These are phyloP conservation scores for Bubalus kerabau DNA, from an alignment of 2,113 vertebrate species.

Conservation along the genomic window DNA sequence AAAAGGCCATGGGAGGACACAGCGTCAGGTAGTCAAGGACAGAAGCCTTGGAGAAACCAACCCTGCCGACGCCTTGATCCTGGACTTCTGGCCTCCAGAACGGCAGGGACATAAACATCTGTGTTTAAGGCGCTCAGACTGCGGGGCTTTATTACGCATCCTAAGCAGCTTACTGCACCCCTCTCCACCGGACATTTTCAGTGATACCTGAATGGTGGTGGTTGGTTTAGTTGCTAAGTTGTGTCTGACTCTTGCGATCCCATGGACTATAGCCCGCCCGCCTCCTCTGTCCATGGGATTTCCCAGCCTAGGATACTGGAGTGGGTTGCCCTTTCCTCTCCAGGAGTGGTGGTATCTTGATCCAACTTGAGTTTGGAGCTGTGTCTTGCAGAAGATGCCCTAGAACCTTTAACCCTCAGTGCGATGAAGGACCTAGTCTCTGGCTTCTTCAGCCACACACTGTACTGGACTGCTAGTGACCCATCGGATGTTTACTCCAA, in stretches of 20 bases:
- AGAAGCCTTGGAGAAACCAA: not conserved
- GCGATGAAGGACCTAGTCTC: not conserved
- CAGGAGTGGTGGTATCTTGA: not conserved
- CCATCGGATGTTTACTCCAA: not conserved
- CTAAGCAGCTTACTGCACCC: accelerated
- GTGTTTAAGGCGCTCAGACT: not conserved
- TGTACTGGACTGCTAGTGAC: no score
- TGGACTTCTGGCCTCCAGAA: not conserved
- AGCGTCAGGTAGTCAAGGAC: accelerated
- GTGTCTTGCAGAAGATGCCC: not conserved
- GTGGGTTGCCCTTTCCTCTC: not conserved
- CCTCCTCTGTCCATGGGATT: not conserved
- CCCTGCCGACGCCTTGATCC: accelerated
- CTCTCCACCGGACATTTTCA: no score
- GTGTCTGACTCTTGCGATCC: not conserved
- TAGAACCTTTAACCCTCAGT: accelerated
- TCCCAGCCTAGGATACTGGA: not conserved
- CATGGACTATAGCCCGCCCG: not conserved
- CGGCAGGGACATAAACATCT: no score
- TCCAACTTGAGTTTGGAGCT: not conserved
- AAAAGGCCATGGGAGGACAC: accelerated
- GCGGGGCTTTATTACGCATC: accelerated
- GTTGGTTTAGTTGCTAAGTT: not conserved
- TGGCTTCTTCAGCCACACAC: not conserved
- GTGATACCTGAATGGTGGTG: not conserved